Conservation (phyloP, 2,888 invertebrate genomes). For the Phragmatobia fuliginosa region DNA sequence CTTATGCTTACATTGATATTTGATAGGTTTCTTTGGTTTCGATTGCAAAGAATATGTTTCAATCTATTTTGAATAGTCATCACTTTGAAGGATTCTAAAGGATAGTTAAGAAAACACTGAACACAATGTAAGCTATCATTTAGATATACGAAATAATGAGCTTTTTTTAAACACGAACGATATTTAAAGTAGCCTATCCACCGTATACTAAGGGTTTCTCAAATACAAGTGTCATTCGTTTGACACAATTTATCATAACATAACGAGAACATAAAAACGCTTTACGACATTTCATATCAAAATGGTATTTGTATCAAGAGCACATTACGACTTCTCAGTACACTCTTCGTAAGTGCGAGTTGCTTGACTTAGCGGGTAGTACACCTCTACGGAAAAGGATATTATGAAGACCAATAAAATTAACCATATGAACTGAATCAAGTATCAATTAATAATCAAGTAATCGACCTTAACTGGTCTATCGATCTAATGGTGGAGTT, state of each 20-base stretch:
- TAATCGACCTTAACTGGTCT: neutral
- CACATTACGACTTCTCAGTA: no score
- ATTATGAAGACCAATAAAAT: neutral
- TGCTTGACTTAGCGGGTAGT: no score
- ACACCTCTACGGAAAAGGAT: no score
- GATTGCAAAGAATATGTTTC: neutral
- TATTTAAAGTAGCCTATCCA: neutral
- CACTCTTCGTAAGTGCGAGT: no score
- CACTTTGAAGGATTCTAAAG: no score
- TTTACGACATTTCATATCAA: neutral
- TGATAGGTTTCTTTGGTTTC: neutral
- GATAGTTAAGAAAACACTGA: neutral
- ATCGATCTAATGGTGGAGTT: no score
- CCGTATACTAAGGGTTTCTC: no score
- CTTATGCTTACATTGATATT: neutral
- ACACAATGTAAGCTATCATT: no score
- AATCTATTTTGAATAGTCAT: neutral
- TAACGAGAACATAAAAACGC: neutral
- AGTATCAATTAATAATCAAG: neutral
- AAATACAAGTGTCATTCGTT: neutral
- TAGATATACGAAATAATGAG: no score
- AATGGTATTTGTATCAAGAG: no score
- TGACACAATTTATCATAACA: neutral
- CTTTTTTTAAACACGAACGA: neutral
- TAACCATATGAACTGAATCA: neutral